Percentiles rank a stretch among this genome's conserved stretches.
Conservation (phyloP, 2,888 invertebrate species). For the Acheta domesticus region DNA sequence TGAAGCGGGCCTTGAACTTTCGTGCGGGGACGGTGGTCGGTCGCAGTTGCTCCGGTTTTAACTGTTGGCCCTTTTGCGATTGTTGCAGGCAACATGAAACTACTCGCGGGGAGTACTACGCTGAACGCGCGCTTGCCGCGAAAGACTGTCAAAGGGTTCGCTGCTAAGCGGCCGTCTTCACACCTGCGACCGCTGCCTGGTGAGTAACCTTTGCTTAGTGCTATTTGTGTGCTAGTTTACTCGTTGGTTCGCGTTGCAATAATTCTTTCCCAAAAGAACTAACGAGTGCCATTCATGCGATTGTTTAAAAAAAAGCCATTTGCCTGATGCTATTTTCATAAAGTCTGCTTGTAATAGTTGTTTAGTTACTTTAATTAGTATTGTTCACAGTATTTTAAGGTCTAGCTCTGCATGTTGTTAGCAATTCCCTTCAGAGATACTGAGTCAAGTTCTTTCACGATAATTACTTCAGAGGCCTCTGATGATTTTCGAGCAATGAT, state of each 20-base stretch:
- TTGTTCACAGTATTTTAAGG: too few species aligned
- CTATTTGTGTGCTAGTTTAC: neutral
- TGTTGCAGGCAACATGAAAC: slow-evolving; percentile 65
- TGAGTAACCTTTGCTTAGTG: slow-evolving; percentile 20
- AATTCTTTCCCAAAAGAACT: too few species aligned
- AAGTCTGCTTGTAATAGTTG: too few species aligned
- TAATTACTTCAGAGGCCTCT: too few species aligned
- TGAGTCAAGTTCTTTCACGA: too few species aligned
- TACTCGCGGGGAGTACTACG: slow-evolving; percentile 61
- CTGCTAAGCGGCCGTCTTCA: slow-evolving; percentile 38
- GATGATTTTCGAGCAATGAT: too few species aligned
- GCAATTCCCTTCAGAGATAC: too few species aligned
- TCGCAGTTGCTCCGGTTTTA: neutral
- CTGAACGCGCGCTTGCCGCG: slow-evolving; percentile 65
- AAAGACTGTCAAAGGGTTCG: slow-evolving; percentile 53
- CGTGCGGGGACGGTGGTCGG: slow-evolving; percentile 3
- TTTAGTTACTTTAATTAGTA: too few species aligned
- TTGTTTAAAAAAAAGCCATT: too few species aligned
- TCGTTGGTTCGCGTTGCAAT: neutral
- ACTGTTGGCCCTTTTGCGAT: neutral
- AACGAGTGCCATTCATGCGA: too few species aligned
- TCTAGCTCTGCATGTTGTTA: too few species aligned
- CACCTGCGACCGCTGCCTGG: slow-evolving; percentile 39
- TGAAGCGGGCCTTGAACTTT: slow-evolving; percentile 10
- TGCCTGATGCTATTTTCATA: too few species aligned